Evolutionary conservation across 2,797 vertebrate species (phyloP).

Genomic region (Parotocinclus haroldoi): DNA sequence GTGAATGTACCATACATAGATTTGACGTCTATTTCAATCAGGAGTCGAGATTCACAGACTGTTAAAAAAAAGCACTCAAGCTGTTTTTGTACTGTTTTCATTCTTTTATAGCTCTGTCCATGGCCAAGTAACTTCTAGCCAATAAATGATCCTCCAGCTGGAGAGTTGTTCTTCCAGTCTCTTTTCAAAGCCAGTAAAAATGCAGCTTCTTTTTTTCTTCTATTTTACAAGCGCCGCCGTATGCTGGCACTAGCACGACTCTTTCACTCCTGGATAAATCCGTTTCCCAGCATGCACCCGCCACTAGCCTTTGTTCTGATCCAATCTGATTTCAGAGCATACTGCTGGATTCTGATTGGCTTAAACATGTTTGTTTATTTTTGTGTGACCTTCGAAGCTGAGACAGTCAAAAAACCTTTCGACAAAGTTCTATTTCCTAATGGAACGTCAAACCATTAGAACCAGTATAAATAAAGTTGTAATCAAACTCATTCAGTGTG

Average conservation of each 20-base stretch:
- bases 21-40: conserved; percentile 17
- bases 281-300: too few relatives aligned
- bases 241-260: conserved; percentile 58
- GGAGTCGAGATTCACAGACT: background rate
- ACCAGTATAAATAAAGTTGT: too few relatives aligned
- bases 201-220: conserved; percentile 45
- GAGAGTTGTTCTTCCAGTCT: conserved; percentile 22
- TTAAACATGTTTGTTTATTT: too few relatives aligned
- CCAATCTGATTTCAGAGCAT: too few relatives aligned
- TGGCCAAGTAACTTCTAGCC: conserved; percentile 48
- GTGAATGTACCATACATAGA: too few relatives aligned
- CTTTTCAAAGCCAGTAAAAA: conserved; percentile 46
- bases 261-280: conserved; percentile 7
- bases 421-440: too few relatives aligned
- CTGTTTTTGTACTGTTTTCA: conserved; percentile 48
- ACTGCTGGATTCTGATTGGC: too few relatives aligned
- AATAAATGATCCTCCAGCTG: conserved; percentile 57
- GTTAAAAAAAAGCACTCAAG: background rate
- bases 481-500: too few relatives aligned
- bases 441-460: too few relatives aligned
- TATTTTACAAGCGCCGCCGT: conserved; percentile 62
- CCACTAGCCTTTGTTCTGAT: too few relatives aligned
- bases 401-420: too few relatives aligned
- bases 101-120: conserved; percentile 49
- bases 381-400: too few relatives aligned